Evolutionary conservation across 2,888 invertebrate species (phyloP), one percentile per base, ranked within the genome.

Genomic region (Alloscopus bannaensis): DNA sequence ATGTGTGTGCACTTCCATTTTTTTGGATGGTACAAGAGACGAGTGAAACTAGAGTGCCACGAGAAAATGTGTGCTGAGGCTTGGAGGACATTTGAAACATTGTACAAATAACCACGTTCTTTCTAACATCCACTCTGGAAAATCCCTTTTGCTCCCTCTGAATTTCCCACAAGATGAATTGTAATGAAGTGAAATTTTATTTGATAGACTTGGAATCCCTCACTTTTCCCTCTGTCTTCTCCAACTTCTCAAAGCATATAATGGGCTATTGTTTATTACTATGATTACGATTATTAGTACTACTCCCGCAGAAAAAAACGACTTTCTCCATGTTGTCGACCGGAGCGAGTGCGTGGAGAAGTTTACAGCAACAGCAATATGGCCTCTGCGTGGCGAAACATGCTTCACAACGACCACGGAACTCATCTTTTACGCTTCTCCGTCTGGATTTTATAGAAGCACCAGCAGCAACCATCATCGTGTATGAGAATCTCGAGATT

Each of bases 191-290:
- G 72, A 26, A 64, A 64, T 60, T 64, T 62, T 52, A 52, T 64
- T 50, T 71, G 31, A 71, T 60, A 60, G 20, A 45, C 59, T 70
- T 40, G 18, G n/a, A 31, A 55, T n/a, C n/a, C n/a, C n/a, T n/a
- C n/a, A n/a, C n/a, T n/a, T n/a, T n/a, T 36, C 36, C 45, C 64
- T 55, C 55, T 50, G 28, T 45, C 28, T 13, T 50, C 31, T 57
- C 57, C 42, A 42, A 29, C 29, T 59, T 57, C 59, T 40, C 57
- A 45, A 29, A 29, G 18, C 18, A n/a, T 59, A 70, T 70, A 70
- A 70, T 68, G 31, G 55, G 59, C 59, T 59, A 47, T 70, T 70
- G 70, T 70, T 70, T 70, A 70, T 59, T 70, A 57, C 70, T 59
- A 59, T 70, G 59, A 70, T 70, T 70, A 70, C 70, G 59, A 70